Conservation (phyloP, 2,888 invertebrate species). For the Minunthozetes semirufus region DNA sequence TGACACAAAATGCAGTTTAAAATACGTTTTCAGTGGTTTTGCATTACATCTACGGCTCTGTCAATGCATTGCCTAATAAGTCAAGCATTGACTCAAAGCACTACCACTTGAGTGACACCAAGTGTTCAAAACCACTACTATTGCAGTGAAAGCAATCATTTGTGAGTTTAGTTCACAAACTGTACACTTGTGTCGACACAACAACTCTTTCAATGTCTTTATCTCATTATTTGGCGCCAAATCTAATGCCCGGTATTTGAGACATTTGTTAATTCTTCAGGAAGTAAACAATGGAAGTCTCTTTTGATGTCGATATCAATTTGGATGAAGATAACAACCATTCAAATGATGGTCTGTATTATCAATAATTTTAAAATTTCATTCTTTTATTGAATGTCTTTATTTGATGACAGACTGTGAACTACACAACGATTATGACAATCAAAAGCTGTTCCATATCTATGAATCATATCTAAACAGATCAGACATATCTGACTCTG, state of each 20-base stretch:
- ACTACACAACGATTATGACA: conserved; percentile 17
- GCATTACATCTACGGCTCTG: neutral
- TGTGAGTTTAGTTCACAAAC: neutral
- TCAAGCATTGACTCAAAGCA: neutral
- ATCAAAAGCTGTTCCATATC: conserved; percentile 3
- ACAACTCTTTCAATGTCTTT: neutral
- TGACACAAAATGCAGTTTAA: conserved; percentile 4
- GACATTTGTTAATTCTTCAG: neutral
- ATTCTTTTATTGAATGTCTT: neutral
- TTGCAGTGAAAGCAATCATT: neutral
- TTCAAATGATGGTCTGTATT: neutral
- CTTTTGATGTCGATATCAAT: conserved; percentile 9
- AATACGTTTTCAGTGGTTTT: neutral
- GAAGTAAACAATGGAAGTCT: conserved; percentile 5
- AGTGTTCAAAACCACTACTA: neutral
- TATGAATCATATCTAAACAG: neutral
- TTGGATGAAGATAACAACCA: neutral
- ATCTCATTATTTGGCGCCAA: neutral
- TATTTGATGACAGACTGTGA: neutral
- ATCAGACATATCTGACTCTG: neutral
- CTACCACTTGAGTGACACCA: neutral
- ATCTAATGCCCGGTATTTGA: neutral
- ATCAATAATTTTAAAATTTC: neutral
- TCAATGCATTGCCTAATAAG: neutral
- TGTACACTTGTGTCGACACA: neutral